Conservation (phyloP, 2,888 invertebrate species). For the Oligia fasciuncula region DNA sequence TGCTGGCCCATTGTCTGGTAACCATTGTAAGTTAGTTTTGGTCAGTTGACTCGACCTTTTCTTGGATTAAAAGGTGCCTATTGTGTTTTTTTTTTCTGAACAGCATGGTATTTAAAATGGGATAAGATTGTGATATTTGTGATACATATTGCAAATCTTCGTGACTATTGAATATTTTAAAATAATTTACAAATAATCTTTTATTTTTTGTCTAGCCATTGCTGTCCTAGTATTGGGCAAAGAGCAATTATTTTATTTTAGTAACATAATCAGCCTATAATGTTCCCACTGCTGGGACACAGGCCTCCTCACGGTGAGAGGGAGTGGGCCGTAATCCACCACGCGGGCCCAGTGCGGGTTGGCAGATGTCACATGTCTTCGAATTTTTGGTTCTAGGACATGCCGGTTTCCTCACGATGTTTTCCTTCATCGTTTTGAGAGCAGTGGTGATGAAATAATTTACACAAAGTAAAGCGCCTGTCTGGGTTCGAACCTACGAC, state of each 20-base stretch:
- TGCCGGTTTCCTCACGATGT: too few relatives aligned
- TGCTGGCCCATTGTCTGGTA: constrained; percentile 37
- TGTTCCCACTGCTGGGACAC: too few relatives aligned
- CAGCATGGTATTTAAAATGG: constrained; percentile 40
- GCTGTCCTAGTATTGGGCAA: background rate
- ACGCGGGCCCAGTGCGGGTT: too few relatives aligned
- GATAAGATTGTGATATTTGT: constrained; percentile 7
- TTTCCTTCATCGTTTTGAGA: too few relatives aligned
- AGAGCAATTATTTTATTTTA: background rate
- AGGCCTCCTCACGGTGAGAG: too few relatives aligned
- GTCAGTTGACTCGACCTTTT: constrained; percentile 53
- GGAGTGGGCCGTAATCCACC: too few relatives aligned
- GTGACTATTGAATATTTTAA: background rate
- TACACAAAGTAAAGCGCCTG: too few relatives aligned
- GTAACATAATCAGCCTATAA: too few relatives aligned
- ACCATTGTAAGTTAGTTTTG: constrained; percentile 30
- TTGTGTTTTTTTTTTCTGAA: constrained; percentile 36
- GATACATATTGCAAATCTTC: constrained; percentile 21
- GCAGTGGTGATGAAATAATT: too few relatives aligned
- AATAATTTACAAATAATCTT: background rate
- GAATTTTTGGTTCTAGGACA: too few relatives aligned
- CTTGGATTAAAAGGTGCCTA: constrained; percentile 25
- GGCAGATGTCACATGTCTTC: too few relatives aligned
- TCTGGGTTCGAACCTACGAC: too few relatives aligned
- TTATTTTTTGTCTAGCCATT: background rate